Evolutionary conservation across 2,113 vertebrate genomes (phyloP), one percentile per base, ranked within the genome.

Genomic region (human): DNA sequence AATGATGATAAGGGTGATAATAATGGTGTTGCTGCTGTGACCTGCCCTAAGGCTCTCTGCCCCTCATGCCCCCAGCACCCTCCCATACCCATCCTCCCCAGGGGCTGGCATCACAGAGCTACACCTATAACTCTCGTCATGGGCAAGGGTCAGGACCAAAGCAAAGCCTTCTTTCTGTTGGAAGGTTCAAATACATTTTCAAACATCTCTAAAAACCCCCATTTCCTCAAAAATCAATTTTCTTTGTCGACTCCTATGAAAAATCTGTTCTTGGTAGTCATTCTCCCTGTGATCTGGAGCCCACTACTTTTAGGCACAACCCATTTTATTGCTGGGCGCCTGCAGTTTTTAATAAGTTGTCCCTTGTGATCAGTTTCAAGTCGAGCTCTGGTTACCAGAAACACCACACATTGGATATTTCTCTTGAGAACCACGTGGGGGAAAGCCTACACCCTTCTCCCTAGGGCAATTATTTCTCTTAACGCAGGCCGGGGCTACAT

Each of bases 381-480:
- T 40, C 93, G 38, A 95, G 50, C 22, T 75, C 64, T 84, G 32
- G 50, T 94, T 80, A 48, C 83, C n/a, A 83, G 92, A 97, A 91
- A 78, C 50, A 57, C 20, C 22, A 57, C 12, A 25, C 52, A 14
- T 40, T 1, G 1, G 17, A 22, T 27, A 94, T 50, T 43, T 27
- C 48, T 79, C 50, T 57, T 27, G 52, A 32, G 83, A 76, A 48
- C 17, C 7, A 27, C 22, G 3, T 0, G 0, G 22, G 83, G 66
- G 70, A 27, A 32, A 72, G 6, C 18, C 11, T 57, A 11, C 48
- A 12, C 6, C 17, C 59, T 72, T 52, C 13, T 32, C 18, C 9
- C 27, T 22, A 17, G 18, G 13, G 30, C 64, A 35, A 23, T n/a
- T 81, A 38, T 50, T 73, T 43, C 66, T 85, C 87, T 12, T 55